These are phyloP conservation scores for Cettia cetti DNA, from an alignment of 2,113 vertebrate species.

Conservation along the genomic window DNA sequence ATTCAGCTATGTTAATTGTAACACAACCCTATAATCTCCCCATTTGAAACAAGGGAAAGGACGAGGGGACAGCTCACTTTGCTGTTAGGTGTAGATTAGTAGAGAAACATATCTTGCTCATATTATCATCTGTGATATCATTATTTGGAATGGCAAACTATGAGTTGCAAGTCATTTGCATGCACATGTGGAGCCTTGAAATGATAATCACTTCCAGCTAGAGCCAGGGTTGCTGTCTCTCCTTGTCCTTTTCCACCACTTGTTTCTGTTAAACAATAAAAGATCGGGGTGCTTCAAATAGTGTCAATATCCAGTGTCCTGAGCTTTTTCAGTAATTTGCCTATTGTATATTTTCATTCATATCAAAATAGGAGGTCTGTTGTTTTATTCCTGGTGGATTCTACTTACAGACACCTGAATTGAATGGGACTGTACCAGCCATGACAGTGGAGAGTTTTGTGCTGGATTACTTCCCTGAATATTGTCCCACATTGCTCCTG, in stretches of 20 bases:
- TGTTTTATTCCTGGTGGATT: neutral
- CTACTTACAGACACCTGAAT: neutral
- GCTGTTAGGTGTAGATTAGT: neutral
- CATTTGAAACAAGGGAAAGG: neutral
- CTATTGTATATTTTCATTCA: neutral
- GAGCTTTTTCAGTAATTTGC: neutral
- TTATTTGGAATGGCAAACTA: neutral
- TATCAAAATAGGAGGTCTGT: neutral
- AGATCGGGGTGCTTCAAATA: neutral
- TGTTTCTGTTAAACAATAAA: neutral
- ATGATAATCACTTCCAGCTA: neutral
- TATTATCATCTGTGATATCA: neutral
- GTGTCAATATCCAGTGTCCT: neutral
- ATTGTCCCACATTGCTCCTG: neutral
- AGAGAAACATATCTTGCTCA: neutral
- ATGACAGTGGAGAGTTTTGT: neutral
- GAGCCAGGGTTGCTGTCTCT: neutral
- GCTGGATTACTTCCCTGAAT: neutral
- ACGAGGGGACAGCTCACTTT: neutral
- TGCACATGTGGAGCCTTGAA: neutral
- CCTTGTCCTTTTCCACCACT: neutral
- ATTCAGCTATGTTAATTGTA: neutral
- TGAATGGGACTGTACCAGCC: neutral
- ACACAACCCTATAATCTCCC: neutral
- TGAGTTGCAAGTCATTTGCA: neutral